Evolutionary conservation across 2,888 invertebrate genomes (phyloP), one percentile per base, ranked within the genome.

Genomic region (Dascillus cervinus): DNA sequence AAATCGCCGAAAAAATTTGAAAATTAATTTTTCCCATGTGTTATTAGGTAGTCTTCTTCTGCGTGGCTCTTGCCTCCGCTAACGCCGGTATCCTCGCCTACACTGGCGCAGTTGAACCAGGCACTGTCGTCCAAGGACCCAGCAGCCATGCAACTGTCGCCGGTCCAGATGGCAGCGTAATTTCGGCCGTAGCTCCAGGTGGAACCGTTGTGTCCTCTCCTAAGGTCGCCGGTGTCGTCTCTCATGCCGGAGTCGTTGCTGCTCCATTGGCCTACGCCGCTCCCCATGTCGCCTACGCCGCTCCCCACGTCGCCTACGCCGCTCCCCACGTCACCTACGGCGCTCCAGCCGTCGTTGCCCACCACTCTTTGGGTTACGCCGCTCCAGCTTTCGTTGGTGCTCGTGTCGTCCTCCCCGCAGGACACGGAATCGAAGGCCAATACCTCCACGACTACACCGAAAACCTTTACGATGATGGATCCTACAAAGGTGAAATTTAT

Each of bases 401-500:
- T 8, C 30, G 26, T 15, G 26, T 26, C 22, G 31, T 24, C 10
- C 22, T 29, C 25, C 3, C 26, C 8, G 26, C 11, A 12, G 50
- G 50, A 11, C 48, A 47, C 25, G 52, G 48, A 26, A 27, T 46
- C 22, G 50, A 50, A 49, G 50, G 52, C 24, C 52, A 51, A 41
- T 53, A 44, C 37, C 24, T 50, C 8, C 50, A 46, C 19, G 48
- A 48, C 17, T 43, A 46, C 34, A 50, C 46, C 23, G 57, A 57
- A 38, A 46, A 50, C 36, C 44, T 55, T 13, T 56, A 56, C 42
- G 53, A 59, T 34, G 53, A 58, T 39, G 59, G 59, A 6, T 50
- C 55, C 22, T 58, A 58, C 44, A 55, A 51, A 32, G 55, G 50
- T 19, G 55, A 53, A 39, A 35, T 39, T 22, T 34, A 35, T n/a